phyloP scores from a whole-genome alignment of 2,888 invertebrate genomes.

The Cybosia mesomella region DNA sequence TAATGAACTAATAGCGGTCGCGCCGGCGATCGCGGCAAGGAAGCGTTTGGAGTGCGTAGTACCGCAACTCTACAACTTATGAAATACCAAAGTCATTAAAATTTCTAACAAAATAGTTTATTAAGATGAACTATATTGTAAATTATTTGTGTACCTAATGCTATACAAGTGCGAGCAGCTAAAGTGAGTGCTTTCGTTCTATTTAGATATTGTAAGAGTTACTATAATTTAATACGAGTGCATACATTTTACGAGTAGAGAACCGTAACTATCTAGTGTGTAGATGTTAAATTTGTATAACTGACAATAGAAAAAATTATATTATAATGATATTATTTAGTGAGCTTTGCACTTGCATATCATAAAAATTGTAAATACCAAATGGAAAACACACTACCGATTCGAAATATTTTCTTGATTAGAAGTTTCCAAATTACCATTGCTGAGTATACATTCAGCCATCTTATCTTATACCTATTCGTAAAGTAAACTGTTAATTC shows the following conservation, averaged over 20 bases:
- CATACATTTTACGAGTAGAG: slow-evolving; percentile 59
- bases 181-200: slow-evolving; percentile 74
- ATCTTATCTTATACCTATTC: slow-evolving; percentile 44
- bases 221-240: slow-evolving; percentile 65
- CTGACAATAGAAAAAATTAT: slow-evolving; percentile 67
- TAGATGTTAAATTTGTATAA: slow-evolving; percentile 70
- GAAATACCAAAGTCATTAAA: slow-evolving; percentile 85
- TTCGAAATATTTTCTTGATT: slow-evolving; percentile 46
- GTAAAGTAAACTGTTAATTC: slow-evolving; percentile 42
- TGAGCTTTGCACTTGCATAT: slow-evolving; percentile 88
- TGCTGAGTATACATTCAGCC: slow-evolving; percentile 39
- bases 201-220: slow-evolving; percentile 72
- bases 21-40: slow-evolving; percentile 42
- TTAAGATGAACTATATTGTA: slow-evolving; percentile 77
- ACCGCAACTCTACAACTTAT: slow-evolving; percentile 61
- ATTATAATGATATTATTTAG: slow-evolving; percentile 77
- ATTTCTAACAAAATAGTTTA: slow-evolving; percentile 82
- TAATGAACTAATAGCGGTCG: slow-evolving; percentile 49
- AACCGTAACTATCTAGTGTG: slow-evolving; percentile 69
- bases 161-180: slow-evolving; percentile 86
- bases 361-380: slow-evolving; percentile 82
- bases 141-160: slow-evolving; percentile 78
- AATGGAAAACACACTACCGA: slow-evolving; percentile 65
- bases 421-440: slow-evolving; percentile 35
- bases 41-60: slow-evolving; percentile 28